Conservation (phyloP, 1,140 invertebrate species). For the Cherax destructor region DNA sequence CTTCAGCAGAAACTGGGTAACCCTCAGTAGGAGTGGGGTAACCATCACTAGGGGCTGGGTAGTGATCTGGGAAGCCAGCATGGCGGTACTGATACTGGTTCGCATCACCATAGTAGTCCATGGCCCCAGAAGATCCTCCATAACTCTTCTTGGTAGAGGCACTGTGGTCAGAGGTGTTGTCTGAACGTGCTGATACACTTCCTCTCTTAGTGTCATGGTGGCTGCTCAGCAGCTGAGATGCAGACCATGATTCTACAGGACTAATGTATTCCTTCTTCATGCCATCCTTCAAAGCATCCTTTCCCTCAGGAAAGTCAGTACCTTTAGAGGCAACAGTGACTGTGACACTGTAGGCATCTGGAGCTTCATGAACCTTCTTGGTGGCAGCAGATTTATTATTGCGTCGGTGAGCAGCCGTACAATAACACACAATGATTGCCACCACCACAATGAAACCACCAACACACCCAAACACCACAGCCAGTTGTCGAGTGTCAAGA, state of each 20-base stretch:
- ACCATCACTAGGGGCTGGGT: conserved; percentile 62
- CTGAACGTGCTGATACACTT: conserved; percentile 67
- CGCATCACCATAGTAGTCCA: conserved; percentile 63
- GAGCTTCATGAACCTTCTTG: conserved; percentile 53
- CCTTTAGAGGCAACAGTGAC: conserved; percentile 56
- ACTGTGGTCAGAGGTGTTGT: conserved; percentile 69
- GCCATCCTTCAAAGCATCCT: conserved; percentile 55
- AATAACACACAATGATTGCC: conserved; percentile 45
- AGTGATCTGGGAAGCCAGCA: conserved; percentile 49
- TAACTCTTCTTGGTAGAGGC: conserved; percentile 71
- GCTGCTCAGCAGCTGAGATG: conserved; percentile 68
- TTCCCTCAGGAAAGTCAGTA: conserved; percentile 45
- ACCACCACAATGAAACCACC: conserved; percentile 60
- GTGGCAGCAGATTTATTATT: conserved; percentile 46
- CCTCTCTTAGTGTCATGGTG: conserved; percentile 61
- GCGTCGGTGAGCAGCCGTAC: conserved; percentile 41
- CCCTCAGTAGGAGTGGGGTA: conserved; percentile 66
- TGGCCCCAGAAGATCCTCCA: conserved; percentile 62
- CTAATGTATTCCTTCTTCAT: conserved; percentile 70
- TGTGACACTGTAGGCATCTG: conserved; percentile 51
- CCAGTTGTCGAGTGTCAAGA: conserved; percentile 54
- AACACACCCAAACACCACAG: conserved; percentile 60
- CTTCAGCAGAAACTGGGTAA: conserved; percentile 50
- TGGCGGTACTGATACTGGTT: conserved; percentile 59
- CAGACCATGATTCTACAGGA: conserved; percentile 71